phyloP scores from a whole-genome alignment of 2,797 vertebrate species.

The Botia kubotai region DNA sequence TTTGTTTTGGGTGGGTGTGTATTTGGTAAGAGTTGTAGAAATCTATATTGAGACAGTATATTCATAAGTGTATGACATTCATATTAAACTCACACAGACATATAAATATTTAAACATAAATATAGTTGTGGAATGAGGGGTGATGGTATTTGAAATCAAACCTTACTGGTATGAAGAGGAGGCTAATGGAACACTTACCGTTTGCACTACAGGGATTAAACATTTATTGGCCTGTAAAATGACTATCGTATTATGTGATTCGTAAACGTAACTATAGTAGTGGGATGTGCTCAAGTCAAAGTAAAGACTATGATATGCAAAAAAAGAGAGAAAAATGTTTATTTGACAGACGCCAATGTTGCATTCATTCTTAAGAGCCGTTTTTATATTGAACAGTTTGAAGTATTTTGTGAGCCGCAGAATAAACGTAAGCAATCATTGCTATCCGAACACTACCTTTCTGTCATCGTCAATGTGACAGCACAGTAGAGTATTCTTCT shows the following conservation, averaged over 20 bases:
- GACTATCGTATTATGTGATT: constrained; percentile 56
- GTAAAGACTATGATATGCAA: constrained; percentile 60
- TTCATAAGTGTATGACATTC: constrained; percentile 68
- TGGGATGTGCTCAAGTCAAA: constrained; percentile 57
- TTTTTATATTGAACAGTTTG: constrained; percentile 73
- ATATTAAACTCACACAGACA: constrained; percentile 57
- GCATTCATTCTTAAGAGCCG: constrained; percentile 71
- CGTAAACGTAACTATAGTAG: constrained; percentile 33
- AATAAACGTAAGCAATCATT: constrained; percentile 65
- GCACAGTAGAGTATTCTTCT: constrained; percentile 45
- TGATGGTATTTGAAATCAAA: constrained; percentile 66
- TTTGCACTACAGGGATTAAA: constrained; percentile 66
- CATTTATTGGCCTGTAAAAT: constrained; percentile 60
- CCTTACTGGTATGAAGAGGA: constrained; percentile 75
- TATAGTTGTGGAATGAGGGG: constrained; percentile 56
- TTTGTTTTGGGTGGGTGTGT: constrained; percentile 58
- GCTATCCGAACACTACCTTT: constrained; percentile 71
- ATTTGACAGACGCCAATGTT: constrained; percentile 47
- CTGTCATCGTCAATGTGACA: constrained; percentile 44
- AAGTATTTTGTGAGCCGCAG: constrained; percentile 74
- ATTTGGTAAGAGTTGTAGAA: constrained; percentile 68
- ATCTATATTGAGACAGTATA: constrained; percentile 70
- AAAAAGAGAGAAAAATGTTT: constrained; percentile 35
- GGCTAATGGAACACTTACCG: constrained; percentile 63
- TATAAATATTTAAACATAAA: constrained; percentile 47